Evolutionary conservation across 2,797 vertebrate species (phyloP), one percentile per base, ranked within the genome.

Genomic region (Danio jaintianensis): DNA sequence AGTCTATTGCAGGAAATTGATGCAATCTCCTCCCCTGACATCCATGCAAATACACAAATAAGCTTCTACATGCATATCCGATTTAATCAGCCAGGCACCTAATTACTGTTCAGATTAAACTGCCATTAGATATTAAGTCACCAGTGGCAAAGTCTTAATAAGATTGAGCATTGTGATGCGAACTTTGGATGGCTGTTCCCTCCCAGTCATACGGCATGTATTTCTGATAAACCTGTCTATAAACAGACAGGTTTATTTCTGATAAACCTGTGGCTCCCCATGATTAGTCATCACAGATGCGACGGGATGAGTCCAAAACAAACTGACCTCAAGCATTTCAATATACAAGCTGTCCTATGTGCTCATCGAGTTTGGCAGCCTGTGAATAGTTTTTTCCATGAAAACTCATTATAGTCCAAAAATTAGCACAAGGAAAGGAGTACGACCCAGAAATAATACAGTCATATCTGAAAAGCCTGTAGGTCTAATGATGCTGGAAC

Each of bases 51-150:
- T 79, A 82, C 76, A 58, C 80, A 77, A 92, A 91, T 89, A 92
- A 88, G 86, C 83, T 64, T 64, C 48, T 75, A 42, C 75, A 84
- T 89, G 90, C 90, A 93, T 93, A 89, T 68, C 82, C 91, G 90
- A 94, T 93, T 91, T 90, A 93, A 93, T 93, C 93, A 93, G 91
- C 86, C 87, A 11, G 77, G 84, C 84, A 85, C 85, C 81, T 87
- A 90, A 92, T 92, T 91, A 91, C n/a, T 22, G 76, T 75, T 89
- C 87, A 89, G 88, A 91, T 89, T 90, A 91, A 88, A 80, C 82
- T 40, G 84, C 85, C 58, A 90, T 89, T 87, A 90, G 76, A 81
- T 84, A 70, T 87, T 87, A 83, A 89, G 70, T 82, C 73, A 79
- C 52, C 62, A 67, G 67, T 82, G 78, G 76, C 79, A 82, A 75